These are phyloP conservation scores for Torymus texanus DNA, from an alignment of 2,888 invertebrate genomes.

Conservation along the genomic window DNA sequence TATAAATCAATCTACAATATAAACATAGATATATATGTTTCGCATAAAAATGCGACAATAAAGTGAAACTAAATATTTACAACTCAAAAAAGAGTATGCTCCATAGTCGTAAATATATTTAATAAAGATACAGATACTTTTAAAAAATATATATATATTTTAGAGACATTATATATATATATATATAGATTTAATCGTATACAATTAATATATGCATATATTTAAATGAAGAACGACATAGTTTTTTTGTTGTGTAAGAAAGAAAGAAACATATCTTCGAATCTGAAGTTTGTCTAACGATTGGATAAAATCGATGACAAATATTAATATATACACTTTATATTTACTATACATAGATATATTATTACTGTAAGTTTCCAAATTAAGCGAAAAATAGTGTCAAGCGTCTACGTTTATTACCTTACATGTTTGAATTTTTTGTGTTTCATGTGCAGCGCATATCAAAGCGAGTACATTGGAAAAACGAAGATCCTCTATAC, in stretches of 20 bases:
- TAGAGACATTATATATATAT: constrained; percentile 11
- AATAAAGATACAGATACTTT: constrained; percentile 31
- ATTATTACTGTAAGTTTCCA: constrained; percentile 2
- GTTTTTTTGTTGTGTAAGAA: constrained; percentile 35
- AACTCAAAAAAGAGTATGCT: constrained; percentile 41
- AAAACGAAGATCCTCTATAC: constrained; percentile 49
- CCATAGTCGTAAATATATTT: constrained; percentile 48
- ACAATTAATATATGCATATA: constrained; percentile 35
- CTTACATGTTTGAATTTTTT: constrained; percentile 33
- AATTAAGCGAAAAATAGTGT: constrained; percentile 23
- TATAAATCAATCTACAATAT: too few relatives aligned
- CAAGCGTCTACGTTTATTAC: constrained; percentile 25
- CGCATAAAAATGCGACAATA: constrained; percentile 18
- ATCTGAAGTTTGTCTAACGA: constrained; percentile 41
- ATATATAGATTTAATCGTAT: constrained; percentile 18
- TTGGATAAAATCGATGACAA: constrained; percentile 47
- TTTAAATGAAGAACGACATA: constrained; percentile 24
- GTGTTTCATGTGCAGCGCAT: constrained; percentile 47
- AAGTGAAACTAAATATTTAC: constrained; percentile 34
- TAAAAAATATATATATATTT: constrained; percentile 33
- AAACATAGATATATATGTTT: constrained; percentile 1
- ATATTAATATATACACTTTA: constrained; percentile 37
- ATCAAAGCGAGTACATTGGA: constrained; percentile 28
- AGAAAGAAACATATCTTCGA: constrained; percentile 50
- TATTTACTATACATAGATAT: constrained; percentile 26